A percentile compares a stretch with the other conserved stretches of the same genome.
Conservation (phyloP, 2,888 invertebrate genomes). For the Belgica antarctica region DNA sequence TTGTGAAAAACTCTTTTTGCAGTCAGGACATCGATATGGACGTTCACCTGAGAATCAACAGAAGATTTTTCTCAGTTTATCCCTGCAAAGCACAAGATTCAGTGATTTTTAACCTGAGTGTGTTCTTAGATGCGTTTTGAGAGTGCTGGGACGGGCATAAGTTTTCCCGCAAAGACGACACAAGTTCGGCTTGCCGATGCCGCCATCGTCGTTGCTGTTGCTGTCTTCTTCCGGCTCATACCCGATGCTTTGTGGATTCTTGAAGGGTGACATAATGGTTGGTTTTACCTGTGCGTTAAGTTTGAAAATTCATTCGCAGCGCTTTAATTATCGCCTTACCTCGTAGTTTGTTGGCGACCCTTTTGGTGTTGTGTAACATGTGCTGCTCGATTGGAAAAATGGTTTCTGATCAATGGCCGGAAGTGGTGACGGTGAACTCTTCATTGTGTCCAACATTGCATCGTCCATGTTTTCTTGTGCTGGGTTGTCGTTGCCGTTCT, state of each 20-base stretch:
- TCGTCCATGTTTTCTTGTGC: constrained; percentile 43
- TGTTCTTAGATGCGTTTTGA: constrained; percentile 95
- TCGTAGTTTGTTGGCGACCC: constrained; percentile 16
- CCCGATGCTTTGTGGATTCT: constrained; percentile 49
- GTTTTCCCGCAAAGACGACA: constrained; percentile 96
- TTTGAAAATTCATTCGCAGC: not conserved
- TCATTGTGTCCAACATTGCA: not conserved
- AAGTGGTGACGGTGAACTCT: constrained; percentile 50
- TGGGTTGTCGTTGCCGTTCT: constrained; percentile 47
- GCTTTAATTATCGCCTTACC: not conserved
- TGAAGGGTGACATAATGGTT: constrained; percentile 55
- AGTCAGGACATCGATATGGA: constrained; percentile 72
- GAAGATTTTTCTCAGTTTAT: not conserved
- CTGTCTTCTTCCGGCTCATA: constrained; percentile 63
- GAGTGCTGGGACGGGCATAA: constrained; percentile 91
- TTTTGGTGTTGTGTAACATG: constrained; percentile 34
- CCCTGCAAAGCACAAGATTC: not conserved
- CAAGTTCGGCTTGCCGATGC: constrained; percentile 76
- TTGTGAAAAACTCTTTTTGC: constrained; percentile 95
- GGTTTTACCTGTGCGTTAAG: constrained; percentile 45
- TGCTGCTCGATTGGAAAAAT: constrained; percentile 15
- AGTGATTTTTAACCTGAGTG: constrained; percentile 69
- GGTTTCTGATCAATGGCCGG: constrained; percentile 46
- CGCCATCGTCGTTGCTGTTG: constrained; percentile 50
- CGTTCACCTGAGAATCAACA: constrained; percentile 31